Evolutionary conservation across 2,113 vertebrate species (phyloP).

Genomic region (Plectropomus leopardus): DNA sequence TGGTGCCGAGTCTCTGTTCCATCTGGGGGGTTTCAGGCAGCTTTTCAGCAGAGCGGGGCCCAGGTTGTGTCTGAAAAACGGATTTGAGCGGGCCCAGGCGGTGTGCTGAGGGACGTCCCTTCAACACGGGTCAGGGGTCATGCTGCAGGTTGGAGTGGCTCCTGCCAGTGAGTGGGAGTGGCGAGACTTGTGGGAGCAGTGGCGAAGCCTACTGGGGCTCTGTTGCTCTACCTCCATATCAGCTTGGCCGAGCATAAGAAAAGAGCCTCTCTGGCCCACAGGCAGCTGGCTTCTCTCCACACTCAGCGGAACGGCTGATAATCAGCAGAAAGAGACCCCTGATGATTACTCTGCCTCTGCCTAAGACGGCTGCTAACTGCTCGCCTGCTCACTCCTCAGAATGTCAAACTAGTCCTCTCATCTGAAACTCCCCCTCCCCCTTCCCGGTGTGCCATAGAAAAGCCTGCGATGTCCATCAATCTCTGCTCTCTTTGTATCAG

Average conservation of each 20-base stretch:
- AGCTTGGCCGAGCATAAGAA: constrained; percentile 71
- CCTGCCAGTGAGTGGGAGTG: constrained; percentile 54
- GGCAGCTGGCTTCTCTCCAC: constrained; percentile 80
- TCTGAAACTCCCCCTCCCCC: constrained; percentile 14
- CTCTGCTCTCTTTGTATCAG: constrained; percentile 63
- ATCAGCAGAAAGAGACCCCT: constrained; percentile 80
- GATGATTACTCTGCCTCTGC: constrained; percentile 76
- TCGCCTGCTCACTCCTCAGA: constrained; percentile 60
- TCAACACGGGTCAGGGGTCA: constrained; percentile 64
- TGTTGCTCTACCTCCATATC: constrained; percentile 64
- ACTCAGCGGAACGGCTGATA: constrained; percentile 75
- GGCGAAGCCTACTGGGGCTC: constrained; percentile 45
- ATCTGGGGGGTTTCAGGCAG: constrained; percentile 46
- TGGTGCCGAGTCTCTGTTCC: constrained; percentile 41
- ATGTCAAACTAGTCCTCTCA: constrained; percentile 68
- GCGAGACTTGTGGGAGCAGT: constrained; percentile 36
- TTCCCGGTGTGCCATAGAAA: constrained; percentile 34
- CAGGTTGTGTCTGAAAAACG: constrained; percentile 34
- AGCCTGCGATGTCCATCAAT: constrained; percentile 68
- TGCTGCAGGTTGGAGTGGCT: constrained; percentile 60
- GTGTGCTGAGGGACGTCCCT: constrained; percentile 36
- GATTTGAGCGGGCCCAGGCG: constrained; percentile 43
- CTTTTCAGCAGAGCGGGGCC: constrained; percentile 38
- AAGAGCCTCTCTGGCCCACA: constrained; percentile 66
- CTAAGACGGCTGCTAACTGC: constrained; percentile 70